A percentile compares a stretch with the other conserved stretches of the same genome.
phyloP scores from a whole-genome alignment of 2,797 vertebrate genomes.

The Mustela erminea region DNA sequence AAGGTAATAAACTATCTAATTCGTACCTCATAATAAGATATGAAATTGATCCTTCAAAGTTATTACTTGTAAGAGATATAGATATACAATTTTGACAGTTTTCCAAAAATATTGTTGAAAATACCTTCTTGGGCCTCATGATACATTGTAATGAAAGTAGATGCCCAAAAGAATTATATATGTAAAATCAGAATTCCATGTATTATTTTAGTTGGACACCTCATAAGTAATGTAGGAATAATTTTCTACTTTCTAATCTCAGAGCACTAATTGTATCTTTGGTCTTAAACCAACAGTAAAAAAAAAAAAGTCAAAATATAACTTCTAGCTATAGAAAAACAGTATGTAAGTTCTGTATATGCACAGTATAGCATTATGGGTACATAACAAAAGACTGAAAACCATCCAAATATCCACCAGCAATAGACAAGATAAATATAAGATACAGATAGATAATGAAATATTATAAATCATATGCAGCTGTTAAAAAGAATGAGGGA shows the following conservation, averaged over 20 bases:
- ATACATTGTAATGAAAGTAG: conserved; percentile 37
- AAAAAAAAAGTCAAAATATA: not conserved
- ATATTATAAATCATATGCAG: not conserved
- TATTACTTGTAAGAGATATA: not conserved
- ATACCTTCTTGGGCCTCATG: conserved; percentile 53
- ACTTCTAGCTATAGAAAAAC: not conserved
- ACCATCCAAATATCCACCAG: not conserved
- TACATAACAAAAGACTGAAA: not conserved
- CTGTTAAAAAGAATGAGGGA: not conserved
- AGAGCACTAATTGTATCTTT: not conserved
- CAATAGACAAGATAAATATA: not conserved
- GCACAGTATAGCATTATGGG: not conserved
- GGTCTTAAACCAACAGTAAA: conserved; percentile 9
- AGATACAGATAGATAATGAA: not conserved
- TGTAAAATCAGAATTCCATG: not conserved
- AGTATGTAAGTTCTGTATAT: not conserved
- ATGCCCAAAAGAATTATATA: not conserved
- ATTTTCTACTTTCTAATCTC: conserved; percentile 4
- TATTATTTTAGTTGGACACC: not conserved
- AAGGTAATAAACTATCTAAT: not conserved
- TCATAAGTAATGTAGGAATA: not conserved
- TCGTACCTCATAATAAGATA: not conserved
- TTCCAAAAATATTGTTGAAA: not conserved
- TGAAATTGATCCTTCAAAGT: not conserved
- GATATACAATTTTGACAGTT: not conserved